A percentile compares a stretch with the other conserved stretches of the same genome.
These are phyloP conservation scores for Drosophila quinaria DNA, from an alignment of 2,888 invertebrate species.

Conservation along the genomic window DNA sequence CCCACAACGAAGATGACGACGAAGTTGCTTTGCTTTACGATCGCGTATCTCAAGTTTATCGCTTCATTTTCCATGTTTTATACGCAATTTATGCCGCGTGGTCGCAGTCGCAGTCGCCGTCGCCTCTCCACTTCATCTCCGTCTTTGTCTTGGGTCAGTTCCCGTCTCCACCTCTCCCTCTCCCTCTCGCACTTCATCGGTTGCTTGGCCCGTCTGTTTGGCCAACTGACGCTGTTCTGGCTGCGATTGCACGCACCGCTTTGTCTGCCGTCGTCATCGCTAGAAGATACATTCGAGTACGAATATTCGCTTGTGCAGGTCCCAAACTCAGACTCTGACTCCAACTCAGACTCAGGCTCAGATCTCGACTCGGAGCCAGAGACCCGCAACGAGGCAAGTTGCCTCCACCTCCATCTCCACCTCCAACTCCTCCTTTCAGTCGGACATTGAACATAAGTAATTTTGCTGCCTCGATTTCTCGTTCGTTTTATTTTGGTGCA, in stretches of 20 bases:
- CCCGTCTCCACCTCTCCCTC: neutral
- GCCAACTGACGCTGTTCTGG: conserved; percentile 73
- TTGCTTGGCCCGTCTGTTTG: conserved; percentile 22
- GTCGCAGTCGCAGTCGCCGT: conserved; percentile 33
- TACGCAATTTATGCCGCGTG: conserved; percentile 80
- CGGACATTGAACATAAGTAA: conserved; percentile 65
- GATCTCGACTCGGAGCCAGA: neutral
- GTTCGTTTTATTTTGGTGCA: conserved; percentile 74
- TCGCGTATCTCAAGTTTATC: conserved; percentile 83
- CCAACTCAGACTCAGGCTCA: conserved; percentile 9
- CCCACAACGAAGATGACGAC: conserved; percentile 54
- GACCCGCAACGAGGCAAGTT: conserved; percentile 40
- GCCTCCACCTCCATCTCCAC: conserved; percentile 14
- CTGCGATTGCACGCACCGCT: conserved; percentile 78
- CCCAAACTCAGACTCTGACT: conserved; percentile 2
- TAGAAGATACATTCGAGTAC: conserved; percentile 53
- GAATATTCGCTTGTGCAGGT: conserved; percentile 32
- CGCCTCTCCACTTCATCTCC: conserved; percentile 6
- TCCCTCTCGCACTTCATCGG: neutral
- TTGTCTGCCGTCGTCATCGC: conserved; percentile 68
- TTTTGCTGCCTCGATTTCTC: conserved; percentile 64
- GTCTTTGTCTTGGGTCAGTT: conserved; percentile 13
- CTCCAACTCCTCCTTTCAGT: conserved; percentile 16
- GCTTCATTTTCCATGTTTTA: conserved; percentile 84
- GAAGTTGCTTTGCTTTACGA: conserved; percentile 80